Conservation (phyloP, 2,888 invertebrate genomes). For the Lottia gigantea region DNA sequence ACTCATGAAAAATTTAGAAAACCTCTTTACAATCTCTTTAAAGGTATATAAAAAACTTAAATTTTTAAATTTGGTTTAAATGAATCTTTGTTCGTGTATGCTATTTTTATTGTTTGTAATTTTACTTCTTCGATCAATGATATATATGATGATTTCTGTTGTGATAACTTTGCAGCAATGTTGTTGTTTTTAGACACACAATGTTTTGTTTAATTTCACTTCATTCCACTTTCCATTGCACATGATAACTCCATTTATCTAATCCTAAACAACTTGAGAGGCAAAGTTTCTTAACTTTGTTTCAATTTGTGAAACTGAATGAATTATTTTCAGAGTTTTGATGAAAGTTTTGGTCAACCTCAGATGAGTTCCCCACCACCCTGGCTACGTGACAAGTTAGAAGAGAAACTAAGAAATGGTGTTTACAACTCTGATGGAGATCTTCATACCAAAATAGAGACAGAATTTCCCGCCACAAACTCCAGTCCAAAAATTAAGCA, state of each 20-base stretch:
- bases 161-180: no score
- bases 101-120: slow-evolving; percentile 15
- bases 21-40: no score
- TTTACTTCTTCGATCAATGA: background rate
- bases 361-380: slow-evolving; percentile 61
- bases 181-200: no score
- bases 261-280: background rate
- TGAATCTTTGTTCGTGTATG: no score
- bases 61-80: no score
- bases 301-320: no score
- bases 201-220: background rate
- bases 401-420: slow-evolving; percentile 21
- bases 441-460: slow-evolving; percentile 51
- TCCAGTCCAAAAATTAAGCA: slow-evolving; percentile 60
- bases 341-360: slow-evolving; percentile 50
- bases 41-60: no score
- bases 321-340: slow-evolving; percentile 43
- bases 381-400: slow-evolving; percentile 55
- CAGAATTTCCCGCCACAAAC: slow-evolving; percentile 62
- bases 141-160: background rate
- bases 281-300: no score
- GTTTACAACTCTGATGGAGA: slow-evolving; percentile 27
- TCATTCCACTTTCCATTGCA: background rate
- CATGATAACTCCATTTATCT: background rate
- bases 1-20: no score